phyloP scores from a whole-genome alignment of 2,113 vertebrate species.

The Atlantisia rogersi region DNA sequence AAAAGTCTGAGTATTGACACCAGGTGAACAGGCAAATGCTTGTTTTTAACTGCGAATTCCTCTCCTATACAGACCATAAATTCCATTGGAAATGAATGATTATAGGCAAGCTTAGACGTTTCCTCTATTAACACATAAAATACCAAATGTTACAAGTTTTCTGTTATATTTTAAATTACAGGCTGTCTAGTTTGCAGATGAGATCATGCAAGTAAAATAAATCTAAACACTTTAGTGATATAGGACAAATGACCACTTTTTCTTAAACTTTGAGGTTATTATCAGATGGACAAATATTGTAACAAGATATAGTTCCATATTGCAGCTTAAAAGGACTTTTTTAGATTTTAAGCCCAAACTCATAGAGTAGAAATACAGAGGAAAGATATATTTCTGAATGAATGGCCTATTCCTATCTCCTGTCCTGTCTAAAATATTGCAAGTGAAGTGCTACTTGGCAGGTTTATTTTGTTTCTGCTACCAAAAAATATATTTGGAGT shows the following conservation, averaged over 20 bases:
- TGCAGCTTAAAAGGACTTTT: neutral
- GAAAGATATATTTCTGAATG: neutral
- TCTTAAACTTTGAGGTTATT: neutral
- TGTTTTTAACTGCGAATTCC: neutral
- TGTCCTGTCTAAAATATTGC: neutral
- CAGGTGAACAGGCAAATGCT: neutral
- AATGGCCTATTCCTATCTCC: neutral
- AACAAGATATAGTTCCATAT: neutral
- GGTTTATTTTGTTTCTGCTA: slow-evolving; percentile 8
- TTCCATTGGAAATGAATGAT: neutral
- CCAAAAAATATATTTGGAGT: slow-evolving; percentile 17
- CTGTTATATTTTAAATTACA: neutral
- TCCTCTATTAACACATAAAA: neutral
- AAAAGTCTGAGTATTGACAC: neutral
- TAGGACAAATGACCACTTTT: neutral
- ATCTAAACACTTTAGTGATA: neutral
- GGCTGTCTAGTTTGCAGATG: slow-evolving; percentile 5
- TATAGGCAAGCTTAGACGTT: neutral
- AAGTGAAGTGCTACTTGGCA: neutral
- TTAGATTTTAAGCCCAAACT: neutral
- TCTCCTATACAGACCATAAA: neutral
- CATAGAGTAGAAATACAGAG: neutral
- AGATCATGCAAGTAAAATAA: neutral
- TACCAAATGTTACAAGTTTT: neutral
- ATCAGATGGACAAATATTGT: neutral